These are phyloP conservation scores for Cyanoderma ruficeps DNA, from an alignment of 2,113 vertebrate genomes.

Conservation along the genomic window DNA sequence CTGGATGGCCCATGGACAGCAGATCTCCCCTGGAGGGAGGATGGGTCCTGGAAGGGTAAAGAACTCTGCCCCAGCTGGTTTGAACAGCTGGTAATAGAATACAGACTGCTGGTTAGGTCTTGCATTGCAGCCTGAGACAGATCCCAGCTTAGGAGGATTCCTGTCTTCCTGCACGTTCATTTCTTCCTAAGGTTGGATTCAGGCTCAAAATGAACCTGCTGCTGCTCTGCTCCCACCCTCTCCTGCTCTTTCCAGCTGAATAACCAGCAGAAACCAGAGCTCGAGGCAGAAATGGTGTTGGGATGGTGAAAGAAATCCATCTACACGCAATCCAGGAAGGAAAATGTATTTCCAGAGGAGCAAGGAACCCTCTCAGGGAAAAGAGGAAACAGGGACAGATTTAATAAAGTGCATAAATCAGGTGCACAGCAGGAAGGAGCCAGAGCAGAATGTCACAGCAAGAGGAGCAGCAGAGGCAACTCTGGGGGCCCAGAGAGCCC, in stretches of 20 bases:
- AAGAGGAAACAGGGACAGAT: not conserved
- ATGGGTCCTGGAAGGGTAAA: no score
- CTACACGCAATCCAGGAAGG: not conserved
- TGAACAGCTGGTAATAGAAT: not conserved
- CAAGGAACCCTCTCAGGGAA: not conserved
- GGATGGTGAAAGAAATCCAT: not conserved
- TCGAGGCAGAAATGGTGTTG: fast-evolving
- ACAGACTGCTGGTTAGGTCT: not conserved
- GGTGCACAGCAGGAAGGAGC: not conserved
- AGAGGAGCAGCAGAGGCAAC: not conserved
- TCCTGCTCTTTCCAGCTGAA: not conserved
- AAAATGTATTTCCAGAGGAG: not conserved
- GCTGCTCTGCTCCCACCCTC: not conserved
- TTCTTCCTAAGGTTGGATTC: not conserved
- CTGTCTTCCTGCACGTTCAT: not conserved
- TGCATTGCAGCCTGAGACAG: not conserved
- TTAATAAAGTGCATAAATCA: not conserved
- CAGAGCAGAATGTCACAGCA: not conserved
- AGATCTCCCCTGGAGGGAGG: no score
- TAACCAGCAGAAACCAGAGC: not conserved
- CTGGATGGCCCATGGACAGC: no score
- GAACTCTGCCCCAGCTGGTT: not conserved
- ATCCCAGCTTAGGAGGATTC: not conserved
- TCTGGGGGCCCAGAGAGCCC: not conserved
- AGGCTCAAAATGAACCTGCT: not conserved